A percentile compares a stretch with the other conserved stretches of the same genome.
Conservation (phyloP, 2,888 invertebrate genomes). For the Dasysyrphus tricinctus region DNA sequence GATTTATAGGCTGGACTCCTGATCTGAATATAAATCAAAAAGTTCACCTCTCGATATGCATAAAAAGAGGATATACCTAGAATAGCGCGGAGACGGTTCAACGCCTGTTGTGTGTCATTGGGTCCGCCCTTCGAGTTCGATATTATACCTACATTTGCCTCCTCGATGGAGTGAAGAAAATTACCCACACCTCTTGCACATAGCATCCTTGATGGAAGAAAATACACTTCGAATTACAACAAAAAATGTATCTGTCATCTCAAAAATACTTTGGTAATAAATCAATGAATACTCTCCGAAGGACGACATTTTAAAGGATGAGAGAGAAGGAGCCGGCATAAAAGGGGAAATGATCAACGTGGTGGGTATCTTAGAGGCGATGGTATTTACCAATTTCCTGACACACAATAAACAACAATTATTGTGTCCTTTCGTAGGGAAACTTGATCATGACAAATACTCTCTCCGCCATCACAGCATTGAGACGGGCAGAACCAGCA, state of each 20-base stretch:
- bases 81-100: slow-evolving; percentile 30
- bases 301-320: slow-evolving; percentile 47
- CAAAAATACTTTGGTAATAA: slow-evolving; percentile 62
- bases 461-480: slow-evolving; percentile 40
- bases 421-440: slow-evolving; percentile 76
- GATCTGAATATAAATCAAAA: slow-evolving; percentile 75
- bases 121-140: slow-evolving; percentile 10
- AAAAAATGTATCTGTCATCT: slow-evolving; percentile 69
- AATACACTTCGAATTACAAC: slow-evolving; percentile 31
- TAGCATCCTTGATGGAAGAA: slow-evolving; percentile 41
- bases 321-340: slow-evolving; percentile 9
- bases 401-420: slow-evolving; percentile 76
- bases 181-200: slow-evolving; percentile 25
- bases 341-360: slow-evolving; percentile 63
- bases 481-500: slow-evolving; percentile 16
- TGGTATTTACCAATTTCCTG: slow-evolving; percentile 76
- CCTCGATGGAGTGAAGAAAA: slow-evolving; percentile 19
- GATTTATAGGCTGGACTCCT: slow-evolving; percentile 72
- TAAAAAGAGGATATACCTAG: slow-evolving; percentile 21
- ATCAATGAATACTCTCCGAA: slow-evolving; percentile 58
- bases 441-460: slow-evolving; percentile 80
- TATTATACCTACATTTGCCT: background rate
- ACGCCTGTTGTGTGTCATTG: slow-evolving; percentile 57
- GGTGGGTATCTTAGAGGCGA: slow-evolving; percentile 74
- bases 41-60: slow-evolving; percentile 70